Evolutionary conservation across 2,113 vertebrate genomes (phyloP), one percentile per base, ranked within the genome.

Genomic region (Callithrix jacchus): DNA sequence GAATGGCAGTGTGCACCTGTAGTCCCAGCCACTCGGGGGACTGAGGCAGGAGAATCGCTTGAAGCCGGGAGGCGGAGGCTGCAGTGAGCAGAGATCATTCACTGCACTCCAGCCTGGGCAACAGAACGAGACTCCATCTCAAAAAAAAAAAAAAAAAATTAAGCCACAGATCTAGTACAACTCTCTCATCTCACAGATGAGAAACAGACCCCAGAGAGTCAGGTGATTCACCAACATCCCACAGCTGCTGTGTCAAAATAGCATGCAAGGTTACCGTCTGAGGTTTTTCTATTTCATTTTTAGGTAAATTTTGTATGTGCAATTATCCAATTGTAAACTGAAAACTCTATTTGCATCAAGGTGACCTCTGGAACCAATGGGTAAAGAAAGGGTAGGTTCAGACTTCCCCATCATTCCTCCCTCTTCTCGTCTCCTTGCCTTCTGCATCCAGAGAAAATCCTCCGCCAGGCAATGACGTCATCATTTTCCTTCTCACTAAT

Each of bases 401-500:
- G 80, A 83, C 37, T 93, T 85, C 27, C 2, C 7, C 8, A 8
- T 5, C 30, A 47, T 14, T 27, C 89, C 84, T 37, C 45, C 23
- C 40, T 52, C 71, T 27, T 42, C 61, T 47, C 32, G 10, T 40
- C 87, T 77, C 32, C 80, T 23, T 18, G 4, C n/a, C 92, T 87
- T 80, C 73, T 90, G 37, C 81, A 3, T 16, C 87, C 81, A 32
- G 47, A 74, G 85, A 89, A 95, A 85, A 74, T 10, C n/a, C 13
- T 81, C 77, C n/a, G 86, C 68, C 92, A 93, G 49, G 74, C 32
- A 42, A 17, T 92, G 95, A 94, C 2, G 61, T 97, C 98, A 85
- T 35, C 68, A 6, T 58, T 77, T 94, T 95, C 92, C 93, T 95
- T 35, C 66, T 95, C 32, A 40, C 79, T 96, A 87, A 9, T 40